These are phyloP conservation scores for Eilema caniola DNA, from an alignment of 2,888 invertebrate species.

Conservation along the genomic window DNA sequence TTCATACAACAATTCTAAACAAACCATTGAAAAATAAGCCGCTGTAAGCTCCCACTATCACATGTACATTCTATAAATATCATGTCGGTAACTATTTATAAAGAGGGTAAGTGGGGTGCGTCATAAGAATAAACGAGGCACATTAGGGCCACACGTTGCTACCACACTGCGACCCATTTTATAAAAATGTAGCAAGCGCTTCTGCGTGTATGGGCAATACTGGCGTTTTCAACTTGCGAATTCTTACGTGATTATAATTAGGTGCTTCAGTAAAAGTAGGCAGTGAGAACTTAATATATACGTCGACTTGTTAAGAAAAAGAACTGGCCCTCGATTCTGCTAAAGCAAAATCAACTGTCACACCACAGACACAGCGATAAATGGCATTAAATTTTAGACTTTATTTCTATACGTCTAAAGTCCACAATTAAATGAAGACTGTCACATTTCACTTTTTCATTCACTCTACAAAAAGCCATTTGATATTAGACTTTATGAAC, in stretches of 20 bases:
- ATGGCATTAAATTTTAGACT: too few species aligned
- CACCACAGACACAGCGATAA: too few species aligned
- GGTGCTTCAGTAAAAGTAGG: neutral
- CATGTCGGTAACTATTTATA: constrained; percentile 53
- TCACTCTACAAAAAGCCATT: too few species aligned
- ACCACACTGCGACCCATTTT: constrained; percentile 49
- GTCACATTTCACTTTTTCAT: too few species aligned
- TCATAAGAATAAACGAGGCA: constrained; percentile 57
- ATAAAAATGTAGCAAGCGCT: constrained; percentile 49
- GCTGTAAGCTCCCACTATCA: constrained; percentile 26
- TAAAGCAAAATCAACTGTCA: too few species aligned
- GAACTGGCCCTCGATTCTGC: too few species aligned
- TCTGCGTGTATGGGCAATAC: constrained; percentile 18
- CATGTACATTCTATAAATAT: constrained; percentile 43
- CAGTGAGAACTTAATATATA: neutral
- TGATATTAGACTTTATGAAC: too few species aligned
- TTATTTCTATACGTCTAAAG: too few species aligned
- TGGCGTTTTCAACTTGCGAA: constrained; percentile 22
- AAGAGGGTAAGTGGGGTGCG: constrained; percentile 57
- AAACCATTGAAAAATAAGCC: constrained; percentile 26
- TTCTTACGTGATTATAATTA: constrained; percentile 5
- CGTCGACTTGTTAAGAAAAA: too few species aligned
- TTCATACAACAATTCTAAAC: constrained; percentile 7
- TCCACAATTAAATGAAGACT: too few species aligned
- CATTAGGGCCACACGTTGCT: constrained; percentile 60